Evolutionary conservation across 2,113 vertebrate genomes (phyloP).

Genomic region (Castor canadensis): DNA sequence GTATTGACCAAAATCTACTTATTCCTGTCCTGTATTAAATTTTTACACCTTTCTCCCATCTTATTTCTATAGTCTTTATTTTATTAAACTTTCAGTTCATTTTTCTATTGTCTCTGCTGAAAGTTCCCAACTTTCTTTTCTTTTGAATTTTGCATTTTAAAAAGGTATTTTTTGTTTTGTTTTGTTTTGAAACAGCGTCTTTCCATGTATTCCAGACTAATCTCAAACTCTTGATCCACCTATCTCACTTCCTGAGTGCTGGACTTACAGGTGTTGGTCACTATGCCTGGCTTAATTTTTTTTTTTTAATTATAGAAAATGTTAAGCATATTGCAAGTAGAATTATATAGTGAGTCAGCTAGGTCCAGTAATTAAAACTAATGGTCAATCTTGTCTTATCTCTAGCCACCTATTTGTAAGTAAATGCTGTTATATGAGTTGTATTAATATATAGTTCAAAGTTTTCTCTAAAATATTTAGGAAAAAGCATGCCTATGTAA

Average conservation of each 20-base stretch:
- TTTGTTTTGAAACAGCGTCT: background rate
- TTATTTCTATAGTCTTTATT: constrained; percentile 4
- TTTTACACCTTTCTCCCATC: background rate
- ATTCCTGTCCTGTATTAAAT: background rate
- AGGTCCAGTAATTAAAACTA: constrained; percentile 2
- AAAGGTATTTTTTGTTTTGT: background rate
- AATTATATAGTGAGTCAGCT: background rate
- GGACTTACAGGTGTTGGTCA: background rate
- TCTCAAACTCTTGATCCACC: background rate
- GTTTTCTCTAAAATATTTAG: constrained; percentile 38
- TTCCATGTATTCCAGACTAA: background rate
- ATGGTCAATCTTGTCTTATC: background rate
- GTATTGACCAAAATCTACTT: constrained; percentile 1
- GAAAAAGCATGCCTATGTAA: constrained; percentile 1
- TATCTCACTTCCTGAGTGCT: background rate
- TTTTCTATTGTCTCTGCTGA: constrained; percentile 22
- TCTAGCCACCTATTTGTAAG: background rate
- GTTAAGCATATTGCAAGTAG: background rate
- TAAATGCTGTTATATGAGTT: background rate
- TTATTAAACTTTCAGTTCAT: constrained; percentile 26
- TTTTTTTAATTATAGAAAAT: constrained; percentile 31
- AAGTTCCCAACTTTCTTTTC: constrained; percentile 5
- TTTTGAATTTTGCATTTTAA: background rate
- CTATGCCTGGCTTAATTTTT: background rate
- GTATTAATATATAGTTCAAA: background rate